Evolutionary conservation across 2,113 vertebrate genomes (phyloP).

Genomic region (Pogona vitticeps): DNA sequence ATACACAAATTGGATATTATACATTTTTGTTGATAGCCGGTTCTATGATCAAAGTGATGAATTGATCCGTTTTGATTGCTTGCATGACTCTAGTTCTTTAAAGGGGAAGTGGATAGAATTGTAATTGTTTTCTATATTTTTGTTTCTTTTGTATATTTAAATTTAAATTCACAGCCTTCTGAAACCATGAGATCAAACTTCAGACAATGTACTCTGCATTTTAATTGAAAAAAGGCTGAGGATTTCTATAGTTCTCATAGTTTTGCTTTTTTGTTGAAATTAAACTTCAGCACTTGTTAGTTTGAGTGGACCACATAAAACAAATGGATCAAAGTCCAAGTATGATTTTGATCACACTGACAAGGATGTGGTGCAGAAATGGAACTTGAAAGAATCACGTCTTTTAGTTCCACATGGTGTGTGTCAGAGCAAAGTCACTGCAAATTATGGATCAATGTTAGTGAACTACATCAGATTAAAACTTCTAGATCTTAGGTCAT

Average conservation of each 20-base stretch:
- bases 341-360: constrained; percentile 12
- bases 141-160: background rate
- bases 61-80: background rate
- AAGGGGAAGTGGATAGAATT: background rate
- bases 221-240: constrained; percentile 11
- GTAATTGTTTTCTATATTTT: background rate
- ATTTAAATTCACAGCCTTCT: constrained; percentile 1
- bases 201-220: background rate
- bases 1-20: no score
- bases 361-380: background rate
- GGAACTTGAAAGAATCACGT: background rate
- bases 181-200: constrained; percentile 7
- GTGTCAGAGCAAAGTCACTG: background rate
- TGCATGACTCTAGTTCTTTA: background rate
- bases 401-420: background rate
- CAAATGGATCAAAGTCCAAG: constrained; percentile 2
- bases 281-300: constrained; percentile 14
- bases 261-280: constrained; percentile 12
- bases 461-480: background rate
- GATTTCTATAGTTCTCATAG: background rate
- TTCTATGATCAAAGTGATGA: background rate
- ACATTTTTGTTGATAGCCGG: no score
- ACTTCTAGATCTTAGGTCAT: no score
- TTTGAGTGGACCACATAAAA: constrained; percentile 8
- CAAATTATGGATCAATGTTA: background rate